phyloP scores from a whole-genome alignment of 2,797 vertebrate genomes.

The Enteromius anoplus region DNA sequence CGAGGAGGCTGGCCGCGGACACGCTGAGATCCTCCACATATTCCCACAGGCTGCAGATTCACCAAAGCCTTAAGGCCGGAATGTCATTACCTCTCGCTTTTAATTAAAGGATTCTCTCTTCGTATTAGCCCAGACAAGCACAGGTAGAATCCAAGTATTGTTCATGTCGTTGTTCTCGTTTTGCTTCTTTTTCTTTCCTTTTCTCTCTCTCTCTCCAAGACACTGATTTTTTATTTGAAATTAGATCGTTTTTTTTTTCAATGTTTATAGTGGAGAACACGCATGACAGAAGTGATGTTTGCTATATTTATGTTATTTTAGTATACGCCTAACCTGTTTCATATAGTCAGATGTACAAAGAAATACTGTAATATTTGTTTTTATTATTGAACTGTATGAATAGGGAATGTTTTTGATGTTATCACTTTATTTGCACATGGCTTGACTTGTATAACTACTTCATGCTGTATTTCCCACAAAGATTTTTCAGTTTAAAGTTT shows the following conservation, averaged over 20 bases:
- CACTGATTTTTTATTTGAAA: background rate
- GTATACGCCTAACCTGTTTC: background rate
- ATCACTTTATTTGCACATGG: constrained; percentile 53
- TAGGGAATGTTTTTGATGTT: constrained; percentile 44
- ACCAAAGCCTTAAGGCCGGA: constrained; percentile 72
- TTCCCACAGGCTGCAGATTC: constrained; percentile 72
- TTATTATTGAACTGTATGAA: constrained; percentile 57
- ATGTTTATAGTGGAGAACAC: background rate
- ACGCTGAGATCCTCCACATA: constrained; percentile 63
- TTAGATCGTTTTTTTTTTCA: background rate
- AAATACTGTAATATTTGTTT: constrained; percentile 50
- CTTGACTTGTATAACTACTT: constrained; percentile 42
- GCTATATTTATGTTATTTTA: background rate
- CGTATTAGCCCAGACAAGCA: constrained; percentile 59
- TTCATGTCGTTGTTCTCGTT: constrained; percentile 46
- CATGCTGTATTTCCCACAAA: constrained; percentile 23
- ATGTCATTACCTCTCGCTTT: constrained; percentile 69
- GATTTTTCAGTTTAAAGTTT: background rate
- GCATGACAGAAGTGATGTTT: background rate
- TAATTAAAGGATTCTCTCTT: constrained; percentile 67
- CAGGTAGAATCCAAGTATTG: constrained; percentile 57
- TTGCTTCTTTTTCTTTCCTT: background rate
- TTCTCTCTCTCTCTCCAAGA: background rate
- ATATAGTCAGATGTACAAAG: background rate
- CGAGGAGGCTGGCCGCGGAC: constrained; percentile 63